Evolutionary conservation across 2,888 invertebrate genomes (phyloP).

Genomic region (Neuroscelio doddi): DNA sequence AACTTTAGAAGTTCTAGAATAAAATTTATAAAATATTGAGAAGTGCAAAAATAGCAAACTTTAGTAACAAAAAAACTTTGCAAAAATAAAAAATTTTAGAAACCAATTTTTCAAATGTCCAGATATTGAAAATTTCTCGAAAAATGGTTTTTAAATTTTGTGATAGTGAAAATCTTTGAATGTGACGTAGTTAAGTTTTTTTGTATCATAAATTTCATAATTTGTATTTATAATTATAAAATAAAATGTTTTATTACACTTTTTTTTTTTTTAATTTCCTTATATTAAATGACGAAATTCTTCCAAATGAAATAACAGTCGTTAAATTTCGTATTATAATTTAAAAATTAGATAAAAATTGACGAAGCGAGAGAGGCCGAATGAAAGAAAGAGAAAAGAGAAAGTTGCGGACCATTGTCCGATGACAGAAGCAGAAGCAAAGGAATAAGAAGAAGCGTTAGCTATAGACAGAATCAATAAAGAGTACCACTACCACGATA

Average conservation of each 20-base stretch:
- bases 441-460: slow-evolving; percentile 23
- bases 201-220: too few relatives aligned
- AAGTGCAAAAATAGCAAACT: too few relatives aligned
- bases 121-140: too few relatives aligned
- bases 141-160: too few relatives aligned
- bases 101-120: too few relatives aligned
- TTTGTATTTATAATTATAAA: too few relatives aligned
- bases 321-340: neutral
- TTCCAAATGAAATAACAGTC: neutral
- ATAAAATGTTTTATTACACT: neutral
- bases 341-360: neutral
- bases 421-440: slow-evolving; percentile 5
- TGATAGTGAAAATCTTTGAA: too few relatives aligned
- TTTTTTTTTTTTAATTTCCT: neutral
- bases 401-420: slow-evolving; percentile 12
- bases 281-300: neutral
- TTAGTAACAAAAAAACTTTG: too few relatives aligned
- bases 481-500: slow-evolving; percentile 55
- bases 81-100: too few relatives aligned
- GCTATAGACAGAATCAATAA: slow-evolving; percentile 51
- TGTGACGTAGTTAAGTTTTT: too few relatives aligned
- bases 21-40: too few relatives aligned
- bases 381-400: slow-evolving; percentile 15
- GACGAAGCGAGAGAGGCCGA: slow-evolving; percentile 8
- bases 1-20: too few relatives aligned